Base-by-base conservation (phyloP, 2,113 vertebrate genomes). In the Sapajus apella region DNA sequence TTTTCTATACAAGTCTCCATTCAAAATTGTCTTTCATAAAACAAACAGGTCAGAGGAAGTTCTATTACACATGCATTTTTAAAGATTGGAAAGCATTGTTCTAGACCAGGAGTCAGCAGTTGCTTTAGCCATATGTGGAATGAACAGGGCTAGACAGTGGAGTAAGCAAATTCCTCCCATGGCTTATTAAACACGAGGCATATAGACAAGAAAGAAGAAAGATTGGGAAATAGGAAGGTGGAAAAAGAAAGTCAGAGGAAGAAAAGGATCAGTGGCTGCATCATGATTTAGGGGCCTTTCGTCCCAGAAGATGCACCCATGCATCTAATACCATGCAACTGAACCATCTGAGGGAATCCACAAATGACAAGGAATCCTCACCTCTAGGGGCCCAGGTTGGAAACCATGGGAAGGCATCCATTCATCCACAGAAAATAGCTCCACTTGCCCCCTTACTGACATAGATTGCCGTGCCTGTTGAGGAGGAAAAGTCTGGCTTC, bases 11-110 rank as follows among this genome's bases (percentile, higher is more conserved):
- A 75, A 13, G 14, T 72, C 45, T 72, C 45, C 45, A 66, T 35
- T 68, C 9, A 94, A 77, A 6, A 75, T 80, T 90, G 90, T 73
- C n/a, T 73, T 97, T 70, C 45, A 76, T 89, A 47, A 97, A 94
- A 70, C 12, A 55, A 91, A 80, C 85, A 93, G 32, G 10, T 52
- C 35, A 11, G 32, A 52, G 79, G 13, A 70, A 64, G 32, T 81
- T 88, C n/a, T 81, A 55, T 37, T 64, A n/a, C 32, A 13, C 32
- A 40, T 56, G 47, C 61, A 52, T 82, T 66, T 37, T 40, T 81
- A 52, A 79, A 75, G 14, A 25, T 70, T 96, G 76, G 81, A 87
- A 87, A 87, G 86, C 76, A 27, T 23, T 88, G 30, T 55, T 91
- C 68, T 91, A 89, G 73, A 93, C 40, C 21, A 95, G 84, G 25